Evolutionary conservation across 2,888 invertebrate species (phyloP).

Genomic region (Hybos culiciformis): DNA sequence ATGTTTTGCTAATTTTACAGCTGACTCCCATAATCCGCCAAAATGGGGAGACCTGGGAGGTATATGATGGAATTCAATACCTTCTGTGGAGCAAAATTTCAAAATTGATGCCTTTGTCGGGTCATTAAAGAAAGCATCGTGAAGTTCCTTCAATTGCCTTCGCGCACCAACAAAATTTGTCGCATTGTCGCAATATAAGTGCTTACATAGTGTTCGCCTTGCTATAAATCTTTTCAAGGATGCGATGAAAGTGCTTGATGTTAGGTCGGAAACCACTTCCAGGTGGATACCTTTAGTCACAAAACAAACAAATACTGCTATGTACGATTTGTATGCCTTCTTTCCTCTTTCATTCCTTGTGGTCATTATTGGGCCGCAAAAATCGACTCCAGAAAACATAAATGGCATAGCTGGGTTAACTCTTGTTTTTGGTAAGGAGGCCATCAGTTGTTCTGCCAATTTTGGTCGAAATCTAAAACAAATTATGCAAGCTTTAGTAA

Average conservation of each 20-base stretch:
- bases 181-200: constrained; percentile 9
- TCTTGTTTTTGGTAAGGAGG: constrained; percentile 16
- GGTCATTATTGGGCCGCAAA: constrained; percentile 10
- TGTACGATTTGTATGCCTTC: constrained; percentile 4
- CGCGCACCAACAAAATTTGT: constrained; percentile 11
- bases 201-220: constrained; percentile 3
- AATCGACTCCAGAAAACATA: neutral
- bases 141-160: neutral
- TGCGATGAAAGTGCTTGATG: neutral
- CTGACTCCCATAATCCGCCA: constrained; percentile 14
- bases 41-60: constrained; percentile 14
- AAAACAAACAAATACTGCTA: neutral
- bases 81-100: neutral
- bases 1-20: constrained; percentile 14
- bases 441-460: constrained; percentile 15
- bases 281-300: constrained; percentile 15
- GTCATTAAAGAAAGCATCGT: constrained; percentile 7
- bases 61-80: constrained; percentile 10
- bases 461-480: constrained; percentile 3
- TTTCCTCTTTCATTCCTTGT: constrained; percentile 10
- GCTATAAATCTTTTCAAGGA: constrained; percentile 5
- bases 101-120: too few species aligned
- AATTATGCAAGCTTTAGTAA: neutral
- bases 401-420: neutral
- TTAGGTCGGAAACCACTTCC: neutral